Conservation (phyloP, 2,797 vertebrate genomes). For the Gallinago solitaria region DNA sequence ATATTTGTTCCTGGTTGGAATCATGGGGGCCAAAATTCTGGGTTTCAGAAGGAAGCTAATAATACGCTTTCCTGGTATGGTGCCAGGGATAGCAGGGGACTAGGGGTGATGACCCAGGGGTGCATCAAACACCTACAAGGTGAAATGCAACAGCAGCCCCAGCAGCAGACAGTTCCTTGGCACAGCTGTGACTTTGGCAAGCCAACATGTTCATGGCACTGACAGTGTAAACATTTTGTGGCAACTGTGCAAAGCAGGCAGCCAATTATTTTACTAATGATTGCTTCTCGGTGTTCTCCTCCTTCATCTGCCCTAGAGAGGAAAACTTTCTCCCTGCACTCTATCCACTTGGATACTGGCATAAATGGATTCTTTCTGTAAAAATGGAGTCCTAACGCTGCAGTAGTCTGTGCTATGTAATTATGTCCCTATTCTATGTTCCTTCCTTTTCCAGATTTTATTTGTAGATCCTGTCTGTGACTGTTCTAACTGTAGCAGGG, state of each 20-base stretch:
- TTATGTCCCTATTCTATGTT: background rate
- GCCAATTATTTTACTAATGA: slow-evolving; percentile 33
- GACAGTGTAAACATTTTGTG: slow-evolving; percentile 16
- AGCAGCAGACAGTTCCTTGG: background rate
- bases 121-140: background rate
- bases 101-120: background rate
- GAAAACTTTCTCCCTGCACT: background rate
- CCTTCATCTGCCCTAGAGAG: slow-evolving; percentile 33
- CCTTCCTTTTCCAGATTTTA: background rate
- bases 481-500: background rate
- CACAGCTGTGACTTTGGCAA: slow-evolving; percentile 17
- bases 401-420: background rate
- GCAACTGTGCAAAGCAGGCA: slow-evolving; percentile 48
- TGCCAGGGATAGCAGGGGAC: background rate
- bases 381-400: background rate
- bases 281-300: slow-evolving; percentile 5
- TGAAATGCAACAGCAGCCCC: background rate
- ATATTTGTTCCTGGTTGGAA: background rate
- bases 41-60: background rate
- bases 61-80: background rate
- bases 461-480: background rate
- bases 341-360: background rate
- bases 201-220: background rate
- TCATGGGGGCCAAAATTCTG: background rate
- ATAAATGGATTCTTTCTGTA: background rate